A percentile compares a stretch with the other conserved stretches of the same genome.
Conservation (phyloP, 53 echinoderm and acorn worm genomes). For the Holothuria scabra region DNA sequence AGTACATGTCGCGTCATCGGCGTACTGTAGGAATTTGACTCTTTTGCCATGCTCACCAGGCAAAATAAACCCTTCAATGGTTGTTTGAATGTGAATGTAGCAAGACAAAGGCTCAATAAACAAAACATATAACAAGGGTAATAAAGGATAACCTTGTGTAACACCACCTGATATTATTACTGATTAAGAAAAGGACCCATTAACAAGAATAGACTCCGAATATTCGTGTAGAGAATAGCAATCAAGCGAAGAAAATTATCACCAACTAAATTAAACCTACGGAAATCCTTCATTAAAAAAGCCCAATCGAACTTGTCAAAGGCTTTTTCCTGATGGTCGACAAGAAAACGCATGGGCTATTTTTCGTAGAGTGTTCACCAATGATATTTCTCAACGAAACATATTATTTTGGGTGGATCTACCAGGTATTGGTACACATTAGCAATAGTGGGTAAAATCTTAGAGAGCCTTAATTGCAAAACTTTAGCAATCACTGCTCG, state of each 20-base stretch:
- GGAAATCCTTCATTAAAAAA: slow-evolving; percentile 35
- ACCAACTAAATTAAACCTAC: slow-evolving; percentile 43
- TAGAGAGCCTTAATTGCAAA: too few species aligned
- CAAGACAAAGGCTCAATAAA: not conserved
- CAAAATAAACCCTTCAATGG: not conserved
- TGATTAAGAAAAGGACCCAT: slow-evolving; percentile 29
- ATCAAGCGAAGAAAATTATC: slow-evolving; percentile 44
- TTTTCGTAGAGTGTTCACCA: slow-evolving; percentile 12
- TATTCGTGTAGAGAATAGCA: slow-evolving; percentile 49
- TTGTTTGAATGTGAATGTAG: not conserved
- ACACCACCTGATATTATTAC: slow-evolving; percentile 38
- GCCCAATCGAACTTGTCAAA: slow-evolving; percentile 55
- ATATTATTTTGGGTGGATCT: slow-evolving; percentile 63
- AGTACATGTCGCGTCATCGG: slow-evolving; percentile 23
- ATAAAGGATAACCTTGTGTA: slow-evolving; percentile 55
- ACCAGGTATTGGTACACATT: slow-evolving; percentile 52
- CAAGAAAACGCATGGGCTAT: slow-evolving; percentile 28
- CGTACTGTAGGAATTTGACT: slow-evolving; percentile 1
- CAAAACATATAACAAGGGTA: slow-evolving; percentile 32
- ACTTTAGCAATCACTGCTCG: too few species aligned
- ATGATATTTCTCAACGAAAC: slow-evolving; percentile 52
- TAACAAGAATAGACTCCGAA: slow-evolving; percentile 33
- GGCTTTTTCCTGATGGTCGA: slow-evolving; percentile 56
- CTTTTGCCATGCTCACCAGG: not conserved
- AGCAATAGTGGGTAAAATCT: too few species aligned